Evolutionary conservation across 2,888 invertebrate species (phyloP).

Genomic region (Melinopterus prodromus): DNA sequence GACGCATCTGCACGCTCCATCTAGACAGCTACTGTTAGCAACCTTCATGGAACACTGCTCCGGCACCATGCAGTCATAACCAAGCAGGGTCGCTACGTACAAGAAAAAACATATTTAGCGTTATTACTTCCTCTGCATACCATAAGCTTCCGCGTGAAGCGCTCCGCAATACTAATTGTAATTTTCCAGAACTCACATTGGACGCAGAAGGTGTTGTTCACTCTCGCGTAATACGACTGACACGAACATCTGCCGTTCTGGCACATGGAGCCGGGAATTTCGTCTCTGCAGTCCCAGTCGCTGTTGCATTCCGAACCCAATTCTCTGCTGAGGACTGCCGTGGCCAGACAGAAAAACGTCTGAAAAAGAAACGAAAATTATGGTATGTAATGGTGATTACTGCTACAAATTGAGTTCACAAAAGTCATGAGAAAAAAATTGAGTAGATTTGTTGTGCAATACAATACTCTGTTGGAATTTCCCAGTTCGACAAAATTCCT

Average conservation of each 20-base stretch:
- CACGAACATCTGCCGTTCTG: conserved; percentile 79
- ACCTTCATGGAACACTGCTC: conserved; percentile 90
- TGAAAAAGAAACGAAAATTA: conserved; percentile 43
- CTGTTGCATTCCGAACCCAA: conserved; percentile 71
- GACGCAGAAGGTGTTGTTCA: conserved; percentile 80
- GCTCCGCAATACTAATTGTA: background rate
- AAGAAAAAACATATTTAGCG: conserved; percentile 14
- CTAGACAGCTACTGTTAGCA: conserved; percentile 85
- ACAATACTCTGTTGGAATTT: too few species aligned
- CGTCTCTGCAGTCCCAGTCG: conserved; percentile 70
- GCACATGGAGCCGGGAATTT: conserved; percentile 71
- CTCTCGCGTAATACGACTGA: conserved; percentile 81
- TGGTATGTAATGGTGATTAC: background rate
- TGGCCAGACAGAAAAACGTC: conserved; percentile 47
- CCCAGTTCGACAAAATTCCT: too few species aligned
- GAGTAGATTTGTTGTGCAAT: too few species aligned
- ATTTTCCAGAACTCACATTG: conserved; percentile 74
- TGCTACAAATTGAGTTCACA: background rate
- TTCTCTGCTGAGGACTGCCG: conserved; percentile 50
- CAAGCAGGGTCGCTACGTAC: conserved; percentile 77
- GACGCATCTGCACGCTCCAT: conserved; percentile 84
- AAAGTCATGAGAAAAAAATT: too few species aligned
- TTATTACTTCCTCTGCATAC: background rate
- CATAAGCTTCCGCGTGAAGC: conserved; percentile 8
- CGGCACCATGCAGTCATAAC: conserved; percentile 82